A percentile compares a stretch with the other conserved stretches of the same genome.
phyloP scores from a whole-genome alignment of 2,797 vertebrate genomes.

The Pelobates cultripes region DNA sequence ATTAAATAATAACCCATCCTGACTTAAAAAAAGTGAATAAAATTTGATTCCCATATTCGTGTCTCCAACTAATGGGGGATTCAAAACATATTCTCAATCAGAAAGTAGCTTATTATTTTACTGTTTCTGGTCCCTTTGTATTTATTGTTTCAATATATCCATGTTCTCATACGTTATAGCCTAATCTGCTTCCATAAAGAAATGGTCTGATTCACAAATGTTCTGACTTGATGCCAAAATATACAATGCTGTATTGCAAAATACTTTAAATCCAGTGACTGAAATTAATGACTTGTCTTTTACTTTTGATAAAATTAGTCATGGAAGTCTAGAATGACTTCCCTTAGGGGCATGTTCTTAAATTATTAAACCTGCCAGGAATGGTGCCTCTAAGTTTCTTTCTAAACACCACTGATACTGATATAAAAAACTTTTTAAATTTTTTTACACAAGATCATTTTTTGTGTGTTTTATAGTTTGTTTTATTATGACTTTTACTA shows the following conservation, averaged over 20 bases:
- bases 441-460: background rate
- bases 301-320: background rate
- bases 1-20: too few species aligned
- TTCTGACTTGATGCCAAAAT: background rate
- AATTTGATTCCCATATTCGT: too few species aligned
- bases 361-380: background rate
- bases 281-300: background rate
- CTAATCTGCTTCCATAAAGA: background rate
- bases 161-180: background rate
- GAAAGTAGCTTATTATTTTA: too few species aligned
- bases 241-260: background rate
- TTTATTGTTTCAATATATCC: too few species aligned
- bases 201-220: background rate
- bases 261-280: background rate
- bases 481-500: background rate
- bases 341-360: background rate
- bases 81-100: too few species aligned
- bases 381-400: background rate
- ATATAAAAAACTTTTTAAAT: background rate
- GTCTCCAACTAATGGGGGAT: too few species aligned
- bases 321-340: background rate
- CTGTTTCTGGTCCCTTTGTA: too few species aligned
- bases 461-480: background rate
- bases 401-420: background rate
- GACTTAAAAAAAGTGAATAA: too few species aligned